Base-by-base conservation (phyloP, 1,140 invertebrate species). In the Bombus affinis region DNA sequence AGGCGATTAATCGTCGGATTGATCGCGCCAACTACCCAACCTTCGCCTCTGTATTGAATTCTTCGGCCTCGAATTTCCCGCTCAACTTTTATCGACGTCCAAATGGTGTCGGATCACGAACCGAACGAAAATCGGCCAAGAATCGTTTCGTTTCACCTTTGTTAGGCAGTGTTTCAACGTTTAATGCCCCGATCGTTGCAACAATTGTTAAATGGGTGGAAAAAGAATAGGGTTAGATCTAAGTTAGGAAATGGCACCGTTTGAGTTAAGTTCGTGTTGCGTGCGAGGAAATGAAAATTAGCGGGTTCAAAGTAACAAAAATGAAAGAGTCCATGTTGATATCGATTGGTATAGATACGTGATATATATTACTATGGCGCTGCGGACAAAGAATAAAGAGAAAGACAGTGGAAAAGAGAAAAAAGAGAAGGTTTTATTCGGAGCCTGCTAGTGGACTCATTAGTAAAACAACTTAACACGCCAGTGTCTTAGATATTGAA, bases 1-100 rank as follows among this genome's bases (percentile, higher is more conserved):
- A 53, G 76, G 18, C 76, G 75, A 68, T 68, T 84, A 84, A 84
- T 84, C 83, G 66, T n/a, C 66, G 32, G 65, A 77, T 76, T 70
- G 83, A 84, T 84, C 66, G 76, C 44, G 72, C 39, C 28, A 39
- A 28, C 82, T 66, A 66, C n/a, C 28, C 62, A n/a, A 66, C 28
- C 53, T 22, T 53, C 22, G 22, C 53, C 10, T 47, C 59, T 68
- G 68, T 84, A 84, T 84, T 79, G 83, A 84, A 84, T 84, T 84
- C 68, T 62, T 79, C 47, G 65, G 13, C 76, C 76, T 39, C 25
- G 75, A 84, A 79, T 71, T 62, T 71, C 47, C 66, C 47, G 76
- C 32, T n/a, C 15, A 72, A 84, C 75, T 84, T 79, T 84, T 59
- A 72, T 84, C 76, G 57, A 79, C 75, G 70, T 18, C 32, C 22